Base-by-base conservation (phyloP, 2,888 invertebrate species). In the Cheilosia variabilis region DNA sequence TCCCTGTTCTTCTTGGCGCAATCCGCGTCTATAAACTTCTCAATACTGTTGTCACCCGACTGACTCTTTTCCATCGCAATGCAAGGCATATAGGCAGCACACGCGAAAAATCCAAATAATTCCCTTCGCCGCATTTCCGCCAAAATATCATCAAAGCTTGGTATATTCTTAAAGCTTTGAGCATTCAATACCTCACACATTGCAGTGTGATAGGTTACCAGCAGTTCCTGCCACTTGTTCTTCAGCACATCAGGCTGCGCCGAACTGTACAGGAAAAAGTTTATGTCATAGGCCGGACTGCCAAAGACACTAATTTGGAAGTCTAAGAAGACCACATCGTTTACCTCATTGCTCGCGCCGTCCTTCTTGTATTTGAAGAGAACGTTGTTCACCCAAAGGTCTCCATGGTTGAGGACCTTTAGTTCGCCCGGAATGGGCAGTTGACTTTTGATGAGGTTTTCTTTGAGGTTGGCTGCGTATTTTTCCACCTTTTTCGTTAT, bases 331-430 rank as follows among this genome's bases (percentile, higher is more conserved):
- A 87, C 52, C n/a, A 87, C 69, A 37, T 86, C 71, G 2, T 66
- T 55, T 0, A 63, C 24, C n/a, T 55, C 6, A 4, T 62, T 45
- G n/a, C 2, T 22, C 2, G 22, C 10, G 17, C 53, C 31, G 15
- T 15, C 60, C 4, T 62, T 53, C 1, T 7, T 50, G 83, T 93
- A 93, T 43, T 92, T 92, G 81, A 93, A 93, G 87, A 93, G 90
- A 75, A 93, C 91, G 83, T 93, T 93, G 83, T 93, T 93, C 1
- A 93, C 91, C 93, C 93, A 93, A 3, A 93, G 88, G 88, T 93
- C 93, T 0, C 93, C 93, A 87, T 93, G 93, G 87, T 93, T 93
- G 1, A 93, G 88, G 22, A 93, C 93, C 24, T 87, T 92, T 57
- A 91, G 75, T 73, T 90, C 90, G 5, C 88, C 88, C 0, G 87